Evolutionary conservation across 2,113 vertebrate genomes (phyloP).

Genomic region (Festucalex cinctus): DNA sequence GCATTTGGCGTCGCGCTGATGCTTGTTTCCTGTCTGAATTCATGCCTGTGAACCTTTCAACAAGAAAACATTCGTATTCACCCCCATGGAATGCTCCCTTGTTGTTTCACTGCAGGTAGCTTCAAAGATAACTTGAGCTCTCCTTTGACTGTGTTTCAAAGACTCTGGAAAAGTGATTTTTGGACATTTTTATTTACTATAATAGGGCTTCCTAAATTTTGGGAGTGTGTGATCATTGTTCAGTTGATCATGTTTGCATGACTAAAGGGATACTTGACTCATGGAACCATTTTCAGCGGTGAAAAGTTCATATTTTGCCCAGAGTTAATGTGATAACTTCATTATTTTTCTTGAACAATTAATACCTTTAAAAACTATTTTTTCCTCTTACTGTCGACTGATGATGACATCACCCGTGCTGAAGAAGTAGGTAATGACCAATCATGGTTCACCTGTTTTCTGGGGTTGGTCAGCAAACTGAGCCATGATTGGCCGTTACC

Average conservation of each 20-base stretch:
- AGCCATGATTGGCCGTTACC: too few species aligned
- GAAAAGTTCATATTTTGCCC: too few species aligned
- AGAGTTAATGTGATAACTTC: too few species aligned
- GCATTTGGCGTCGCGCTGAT: constrained; percentile 38
- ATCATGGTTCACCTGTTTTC: too few species aligned
- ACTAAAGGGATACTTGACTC: too few species aligned
- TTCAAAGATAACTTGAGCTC: background rate
- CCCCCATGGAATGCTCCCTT: background rate
- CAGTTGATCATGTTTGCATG: background rate
- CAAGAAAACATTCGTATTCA: constrained; percentile 15
- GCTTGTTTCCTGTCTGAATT: constrained; percentile 31
- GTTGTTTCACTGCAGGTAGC: background rate
- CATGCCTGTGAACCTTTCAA: constrained; percentile 9
- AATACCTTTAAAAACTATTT: too few species aligned
- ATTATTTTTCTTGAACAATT: too few species aligned
- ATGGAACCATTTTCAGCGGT: too few species aligned
- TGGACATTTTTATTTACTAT: background rate
- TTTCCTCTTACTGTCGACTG: too few species aligned
- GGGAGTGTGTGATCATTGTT: background rate
- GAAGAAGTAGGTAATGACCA: too few species aligned
- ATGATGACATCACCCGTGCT: too few species aligned
- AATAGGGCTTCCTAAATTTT: background rate
- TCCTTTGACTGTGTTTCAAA: background rate
- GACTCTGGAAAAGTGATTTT: background rate
- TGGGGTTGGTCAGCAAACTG: too few species aligned